A percentile compares a stretch with the other conserved stretches of the same genome.
Evolutionary conservation across 2,888 invertebrate genomes (phyloP).

Genomic region (Dynastes maya): DNA sequence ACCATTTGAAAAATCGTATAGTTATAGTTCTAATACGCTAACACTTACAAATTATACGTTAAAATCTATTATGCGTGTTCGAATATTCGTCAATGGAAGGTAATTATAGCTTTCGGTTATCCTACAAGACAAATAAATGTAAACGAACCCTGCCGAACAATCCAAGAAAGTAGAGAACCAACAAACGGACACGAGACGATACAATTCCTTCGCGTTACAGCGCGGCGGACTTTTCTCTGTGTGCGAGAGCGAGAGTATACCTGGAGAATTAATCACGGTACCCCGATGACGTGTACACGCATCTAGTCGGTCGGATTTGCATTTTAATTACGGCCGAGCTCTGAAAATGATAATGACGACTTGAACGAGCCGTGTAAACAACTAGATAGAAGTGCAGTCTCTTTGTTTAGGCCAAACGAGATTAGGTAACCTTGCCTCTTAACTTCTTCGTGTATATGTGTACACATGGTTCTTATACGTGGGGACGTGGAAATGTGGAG

Average conservation of each 20-base stretch:
- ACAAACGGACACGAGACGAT: conserved; percentile 61
- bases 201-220: conserved; percentile 26
- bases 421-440: conserved; percentile 51
- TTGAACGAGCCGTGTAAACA: conserved; percentile 71
- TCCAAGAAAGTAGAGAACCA: conserved; percentile 23
- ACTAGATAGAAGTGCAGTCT: conserved; percentile 59
- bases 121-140: not conserved
- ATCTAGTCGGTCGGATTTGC: conserved; percentile 74
- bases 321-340: conserved; percentile 76
- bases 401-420: conserved; percentile 54
- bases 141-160: conserved; percentile 3
- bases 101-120: too few relatives aligned
- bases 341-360: conserved; percentile 76
- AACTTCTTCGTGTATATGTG: conserved; percentile 33
- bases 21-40: too few relatives aligned
- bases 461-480: not conserved
- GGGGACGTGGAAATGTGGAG: conserved; percentile 15
- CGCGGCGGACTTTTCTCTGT: conserved; percentile 47
- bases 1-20: too few relatives aligned
- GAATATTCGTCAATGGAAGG: too few relatives aligned
- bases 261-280: conserved; percentile 72
- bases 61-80: too few relatives aligned
- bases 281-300: conserved; percentile 72
- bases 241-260: conserved; percentile 59
- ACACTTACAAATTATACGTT: too few relatives aligned